Conservation (phyloP, 2,888 invertebrate species). For the Ectemnius lituratus region DNA sequence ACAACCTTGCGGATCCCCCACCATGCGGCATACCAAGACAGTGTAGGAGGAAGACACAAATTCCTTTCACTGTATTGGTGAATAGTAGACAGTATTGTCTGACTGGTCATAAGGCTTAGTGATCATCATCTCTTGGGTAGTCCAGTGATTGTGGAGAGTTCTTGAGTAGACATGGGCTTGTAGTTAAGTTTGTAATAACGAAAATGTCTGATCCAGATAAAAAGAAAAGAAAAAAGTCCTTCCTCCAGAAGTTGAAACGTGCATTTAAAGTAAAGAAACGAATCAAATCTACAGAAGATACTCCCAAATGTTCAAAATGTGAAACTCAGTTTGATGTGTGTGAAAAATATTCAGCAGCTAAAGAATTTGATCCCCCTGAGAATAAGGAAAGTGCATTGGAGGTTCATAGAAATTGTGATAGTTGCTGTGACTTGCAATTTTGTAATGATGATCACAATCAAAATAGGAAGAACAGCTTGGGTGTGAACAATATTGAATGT, state of each 20-base stretch:
- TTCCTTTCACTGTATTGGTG: constrained; percentile 21
- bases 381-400: background rate
- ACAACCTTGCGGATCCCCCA: constrained; percentile 54
- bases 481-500: background rate
- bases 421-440: background rate
- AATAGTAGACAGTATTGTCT: constrained; percentile 12
- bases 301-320: background rate
- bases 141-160: constrained; percentile 1
- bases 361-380: constrained; percentile 5
- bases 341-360: constrained; percentile 9
- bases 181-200: background rate
- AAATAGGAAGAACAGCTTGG: no score
- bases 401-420: background rate
- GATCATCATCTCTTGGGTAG: constrained; percentile 33
- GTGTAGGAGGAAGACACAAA: constrained; percentile 15
- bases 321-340: constrained; percentile 3
- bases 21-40: constrained; percentile 31
- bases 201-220: constrained; percentile 46
- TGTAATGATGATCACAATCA: no score
- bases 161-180: no score
- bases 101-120: constrained; percentile 22
- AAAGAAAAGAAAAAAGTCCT: constrained; percentile 49
- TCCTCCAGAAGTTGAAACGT: constrained; percentile 47
- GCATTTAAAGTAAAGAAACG: constrained; percentile 42
- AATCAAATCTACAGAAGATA: constrained; percentile 16